Percentiles rank a stretch among this genome's conserved stretches.
phyloP scores from a whole-genome alignment of 37 sponge, comb jelly and placozoan species.

The Haliclona indistincta region DNA sequence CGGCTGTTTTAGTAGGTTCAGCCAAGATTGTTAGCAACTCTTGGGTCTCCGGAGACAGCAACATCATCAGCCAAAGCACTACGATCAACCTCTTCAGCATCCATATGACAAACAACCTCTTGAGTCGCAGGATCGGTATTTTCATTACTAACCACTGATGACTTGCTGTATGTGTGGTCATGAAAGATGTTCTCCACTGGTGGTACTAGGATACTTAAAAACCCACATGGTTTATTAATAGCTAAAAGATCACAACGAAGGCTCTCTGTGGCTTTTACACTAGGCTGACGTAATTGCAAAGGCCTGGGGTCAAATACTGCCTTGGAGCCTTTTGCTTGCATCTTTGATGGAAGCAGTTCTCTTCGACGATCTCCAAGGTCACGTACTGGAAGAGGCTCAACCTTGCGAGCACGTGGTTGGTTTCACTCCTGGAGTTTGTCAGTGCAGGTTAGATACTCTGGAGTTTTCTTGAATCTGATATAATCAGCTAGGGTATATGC shows the following conservation, averaged over 20 bases:
- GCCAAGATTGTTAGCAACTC: background rate
- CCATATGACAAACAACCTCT: too few species aligned
- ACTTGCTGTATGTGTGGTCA: conserved; percentile 26
- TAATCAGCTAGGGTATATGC: conserved; percentile 16
- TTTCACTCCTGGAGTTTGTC: conserved; percentile 40
- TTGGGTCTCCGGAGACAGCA: too few species aligned
- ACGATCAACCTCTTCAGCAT: too few species aligned
- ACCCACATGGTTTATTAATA: conserved; percentile 21
- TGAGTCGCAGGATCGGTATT: background rate
- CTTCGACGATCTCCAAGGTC: conserved; percentile 11
- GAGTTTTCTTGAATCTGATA: background rate
- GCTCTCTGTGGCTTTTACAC: conserved; percentile 13
- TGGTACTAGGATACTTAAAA: conserved; percentile 23
- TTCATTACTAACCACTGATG: too few species aligned
- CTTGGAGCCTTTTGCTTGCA: background rate
- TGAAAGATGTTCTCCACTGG: conserved; percentile 13
- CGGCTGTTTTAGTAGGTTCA: background rate
- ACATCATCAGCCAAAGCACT: too few species aligned
- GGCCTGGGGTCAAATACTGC: conserved; percentile 34
- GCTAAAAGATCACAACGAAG: conserved; percentile 29
- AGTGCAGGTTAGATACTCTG: conserved; percentile 20
- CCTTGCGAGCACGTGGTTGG: conserved; percentile 19
- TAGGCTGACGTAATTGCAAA: background rate
- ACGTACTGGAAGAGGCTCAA: conserved; percentile 24
- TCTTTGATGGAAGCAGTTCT: background rate